Evolutionary conservation across 1,140 invertebrate species (phyloP), one percentile per base, ranked within the genome.

Genomic region (Drosophila serrata): DNA sequence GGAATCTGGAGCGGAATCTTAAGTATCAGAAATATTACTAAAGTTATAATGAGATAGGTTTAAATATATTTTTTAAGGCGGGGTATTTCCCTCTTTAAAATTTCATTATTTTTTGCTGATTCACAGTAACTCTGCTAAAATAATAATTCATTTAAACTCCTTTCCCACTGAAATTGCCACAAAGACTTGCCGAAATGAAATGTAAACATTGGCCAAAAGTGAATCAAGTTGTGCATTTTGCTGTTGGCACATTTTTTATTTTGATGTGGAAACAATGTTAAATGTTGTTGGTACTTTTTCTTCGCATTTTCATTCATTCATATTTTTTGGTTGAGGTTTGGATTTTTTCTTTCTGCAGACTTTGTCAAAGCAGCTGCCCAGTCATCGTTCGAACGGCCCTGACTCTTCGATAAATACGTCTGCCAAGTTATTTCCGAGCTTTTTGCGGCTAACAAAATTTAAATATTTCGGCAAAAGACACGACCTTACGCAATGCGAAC

Each of bases 401-500:
- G 62, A 75, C 60, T 75, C 73, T 33, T 35, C 11, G 24, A 42
- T 56, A 73, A 68, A 73, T 68, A 39, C 64, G 69, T 82, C 33
- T n/a, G 46, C 40, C 70, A 82, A 84, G 60, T 61, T 51, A 75
- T 79, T 84, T 57, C 61, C 55, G 60, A 60, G 63, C 61, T 64
- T 57, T 77, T 70, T 63, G 51, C 37, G 75, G 58, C 42, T 79
- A 64, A 60, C 64, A 69, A 64, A 79, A 49, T 75, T 87, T 35
- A 75, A 79, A 86, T 67, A 60, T 62, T 49, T 56, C 35, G 60
- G 43, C 31, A 43, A 55, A 53, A 79, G 64, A 70, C 79, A 46
- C 62, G 82, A 82, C 82, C 82, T 79, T 78, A 72, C 68, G 76
- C 69, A 82, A 64, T 70, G 58, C 51, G 46, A 67, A 55, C 62